phyloP scores from a whole-genome alignment of 2,113 vertebrate species.

The Geococcyx californianus region DNA sequence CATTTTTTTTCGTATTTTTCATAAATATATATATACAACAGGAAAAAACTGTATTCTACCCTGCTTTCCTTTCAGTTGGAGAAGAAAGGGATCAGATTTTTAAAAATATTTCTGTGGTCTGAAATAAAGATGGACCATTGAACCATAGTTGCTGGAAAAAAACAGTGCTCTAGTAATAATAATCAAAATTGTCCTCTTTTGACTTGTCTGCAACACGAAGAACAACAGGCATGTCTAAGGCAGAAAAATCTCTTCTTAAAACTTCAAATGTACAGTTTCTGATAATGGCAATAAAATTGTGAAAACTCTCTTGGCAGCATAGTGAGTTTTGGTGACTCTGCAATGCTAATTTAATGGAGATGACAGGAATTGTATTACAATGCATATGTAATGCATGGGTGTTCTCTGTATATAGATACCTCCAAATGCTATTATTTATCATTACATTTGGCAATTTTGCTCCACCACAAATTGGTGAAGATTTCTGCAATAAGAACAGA shows the following conservation, averaged over 20 bases:
- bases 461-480: not conserved
- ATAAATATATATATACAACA: not conserved
- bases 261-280: not conserved
- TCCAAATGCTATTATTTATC: constrained; percentile 7
- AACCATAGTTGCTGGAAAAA: not conserved
- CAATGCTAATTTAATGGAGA: not conserved
- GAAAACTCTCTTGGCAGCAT: not conserved
- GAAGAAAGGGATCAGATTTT: not conserved
- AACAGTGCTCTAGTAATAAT: not conserved
- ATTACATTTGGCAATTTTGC: not conserved
- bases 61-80: not conserved
- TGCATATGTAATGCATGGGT: not conserved
- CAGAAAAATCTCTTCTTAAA: not conserved
- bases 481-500: not conserved
- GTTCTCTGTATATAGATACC: not conserved
- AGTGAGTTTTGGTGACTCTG: not conserved
- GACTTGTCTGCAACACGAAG: not conserved
- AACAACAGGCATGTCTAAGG: not conserved
- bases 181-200: not conserved
- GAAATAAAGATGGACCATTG: not conserved
- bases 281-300: not conserved
- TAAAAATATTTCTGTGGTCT: not conserved
- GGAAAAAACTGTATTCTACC: not conserved
- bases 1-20: not conserved
- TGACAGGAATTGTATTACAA: not conserved